Evolutionary conservation across 2,797 vertebrate species (phyloP), one percentile per base, ranked within the genome.

Genomic region (Steatocranus sp.): DNA sequence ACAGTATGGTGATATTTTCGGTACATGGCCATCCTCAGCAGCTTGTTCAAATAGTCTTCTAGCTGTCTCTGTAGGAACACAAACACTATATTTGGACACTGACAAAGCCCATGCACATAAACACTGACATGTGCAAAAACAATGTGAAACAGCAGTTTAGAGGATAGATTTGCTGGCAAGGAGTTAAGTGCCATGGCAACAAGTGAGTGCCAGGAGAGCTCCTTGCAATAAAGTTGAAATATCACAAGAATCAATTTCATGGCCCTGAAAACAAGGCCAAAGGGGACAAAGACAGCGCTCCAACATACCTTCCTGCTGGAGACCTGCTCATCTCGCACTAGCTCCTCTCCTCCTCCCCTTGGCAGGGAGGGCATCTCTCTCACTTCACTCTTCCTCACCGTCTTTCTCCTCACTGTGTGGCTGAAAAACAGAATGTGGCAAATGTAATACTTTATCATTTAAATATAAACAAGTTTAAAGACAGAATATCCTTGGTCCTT

Each of bases 1-100:
- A 99, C 99, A 30, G 98, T 99, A 50, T 98, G 97, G 77, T 98
- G 97, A 88, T 99, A 99, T 95, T 98, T 99, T 91, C 96, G 97
- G 94, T 99, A 99, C 96, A 99, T 95, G 0, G 97, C 95, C 98
- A 98, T 99, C 95, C 96, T 98, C 85, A 99, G 95, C 90, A 99
- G 96, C 85, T 97, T 98, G 92, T 97, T 97, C 94, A 99, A 91
- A 92, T 99, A 99, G 93, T 99, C 98, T 86, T 99, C 98, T 92
- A 99, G 95, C 82, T 99, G 99, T 94, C 96, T 99, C 99, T 99
- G 92, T 83, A 85, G 84, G 87, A 84, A 97, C 96, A 94, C 85
- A 90, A 10, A 86, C 50, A 86, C 81, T 87, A 54, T 32, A 53
- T 87, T 88, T 85, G 79, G 84, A 78, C 70, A 80, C 75, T 81